These are phyloP conservation scores for Acronicta alni DNA, from an alignment of 2,888 invertebrate species.

Conservation along the genomic window DNA sequence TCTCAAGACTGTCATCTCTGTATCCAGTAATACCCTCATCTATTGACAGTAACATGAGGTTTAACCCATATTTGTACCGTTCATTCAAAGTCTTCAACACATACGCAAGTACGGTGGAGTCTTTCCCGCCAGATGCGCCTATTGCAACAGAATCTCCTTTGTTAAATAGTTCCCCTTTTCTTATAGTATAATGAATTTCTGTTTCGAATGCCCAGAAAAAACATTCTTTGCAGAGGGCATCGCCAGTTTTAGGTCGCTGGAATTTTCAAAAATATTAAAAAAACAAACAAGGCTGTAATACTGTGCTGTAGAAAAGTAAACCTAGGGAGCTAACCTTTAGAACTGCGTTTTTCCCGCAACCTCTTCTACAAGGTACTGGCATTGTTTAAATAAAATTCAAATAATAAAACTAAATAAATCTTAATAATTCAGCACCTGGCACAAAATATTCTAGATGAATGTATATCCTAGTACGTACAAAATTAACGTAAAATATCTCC, in stretches of 20 bases:
- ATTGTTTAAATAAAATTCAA: constrained; percentile 74
- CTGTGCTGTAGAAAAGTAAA: background rate
- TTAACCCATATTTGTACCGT: constrained; percentile 96
- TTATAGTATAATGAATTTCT: constrained; percentile 98
- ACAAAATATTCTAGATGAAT: no score
- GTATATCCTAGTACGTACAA: no score
- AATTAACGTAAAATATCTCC: no score
- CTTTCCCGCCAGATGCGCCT: constrained; percentile 98
- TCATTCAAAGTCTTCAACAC: constrained; percentile 97
- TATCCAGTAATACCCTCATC: constrained; percentile 99
- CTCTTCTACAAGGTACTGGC: constrained; percentile 91
- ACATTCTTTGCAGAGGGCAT: constrained; percentile 97
- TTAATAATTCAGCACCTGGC: background rate
- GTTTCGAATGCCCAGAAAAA: constrained; percentile 98
- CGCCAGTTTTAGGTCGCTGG: constrained; percentile 96
- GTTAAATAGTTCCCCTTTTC: constrained; percentile 94
- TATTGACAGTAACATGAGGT: constrained; percentile 97
- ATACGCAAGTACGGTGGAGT: constrained; percentile 99
- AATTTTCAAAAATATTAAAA: constrained; percentile 44
- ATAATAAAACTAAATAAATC: background rate
- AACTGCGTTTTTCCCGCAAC: constrained; percentile 93
- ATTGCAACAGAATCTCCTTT: constrained; percentile 96
- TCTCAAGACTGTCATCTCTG: constrained; percentile 98
- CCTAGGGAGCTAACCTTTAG: constrained; percentile 90
- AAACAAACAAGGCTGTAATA: background rate